Evolutionary conservation across 1,140 invertebrate genomes (phyloP).

Genomic region (Bradynema listronoti): DNA sequence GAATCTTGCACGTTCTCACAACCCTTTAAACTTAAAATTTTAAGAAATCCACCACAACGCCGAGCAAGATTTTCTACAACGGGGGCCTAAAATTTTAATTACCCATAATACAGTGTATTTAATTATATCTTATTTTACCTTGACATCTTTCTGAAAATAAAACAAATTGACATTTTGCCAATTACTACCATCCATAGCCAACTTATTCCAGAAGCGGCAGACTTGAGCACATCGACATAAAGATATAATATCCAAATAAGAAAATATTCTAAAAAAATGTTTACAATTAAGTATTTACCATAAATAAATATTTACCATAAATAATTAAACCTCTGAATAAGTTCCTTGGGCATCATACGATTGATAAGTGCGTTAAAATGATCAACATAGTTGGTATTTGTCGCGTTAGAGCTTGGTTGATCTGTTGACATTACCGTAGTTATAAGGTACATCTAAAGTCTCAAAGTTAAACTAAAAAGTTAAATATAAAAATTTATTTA

Average conservation of each 20-base stretch:
- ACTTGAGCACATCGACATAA: conserved; percentile 93
- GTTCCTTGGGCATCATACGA: conserved; percentile 50
- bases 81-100: conserved; percentile 67
- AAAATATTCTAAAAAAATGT: conserved; percentile 72
- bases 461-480: no score
- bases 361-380: conserved; percentile 50
- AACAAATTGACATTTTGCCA: conserved; percentile 98
- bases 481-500: no score
- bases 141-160: conserved; percentile 93
- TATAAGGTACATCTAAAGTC: conserved; percentile 56
- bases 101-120: conserved; percentile 5
- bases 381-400: no score
- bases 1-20: conserved; percentile 90
- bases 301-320: conserved; percentile 3
- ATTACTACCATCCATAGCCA: conserved; percentile 95
- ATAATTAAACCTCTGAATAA: conserved; percentile 49
- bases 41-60: conserved; percentile 91
- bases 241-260: conserved; percentile 92
- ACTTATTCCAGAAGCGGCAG: conserved; percentile 83
- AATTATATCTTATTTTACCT: conserved; percentile 64
- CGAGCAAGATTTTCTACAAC: conserved; percentile 96
- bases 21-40: conserved; percentile 82
- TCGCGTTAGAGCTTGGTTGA: conserved; percentile 29
- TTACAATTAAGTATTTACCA: conserved; percentile 2
- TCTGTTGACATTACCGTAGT: conserved; percentile 45